Conservation (phyloP, 2,797 vertebrate genomes). For the Merluccius polli region DNA sequence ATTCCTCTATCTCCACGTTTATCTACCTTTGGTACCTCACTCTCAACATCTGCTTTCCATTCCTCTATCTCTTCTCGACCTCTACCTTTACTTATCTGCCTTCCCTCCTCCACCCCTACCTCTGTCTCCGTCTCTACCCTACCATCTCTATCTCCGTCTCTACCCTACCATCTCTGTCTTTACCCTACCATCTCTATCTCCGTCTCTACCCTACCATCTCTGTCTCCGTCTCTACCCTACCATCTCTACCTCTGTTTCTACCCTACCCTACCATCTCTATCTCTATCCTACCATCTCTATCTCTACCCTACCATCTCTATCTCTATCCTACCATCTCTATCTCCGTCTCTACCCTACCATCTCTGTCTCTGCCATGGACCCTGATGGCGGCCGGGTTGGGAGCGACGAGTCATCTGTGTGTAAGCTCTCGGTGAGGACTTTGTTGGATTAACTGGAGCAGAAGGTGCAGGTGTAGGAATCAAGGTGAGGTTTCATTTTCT, state of each 20-base stretch:
- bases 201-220: too few species aligned
- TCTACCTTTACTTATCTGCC: not conserved
- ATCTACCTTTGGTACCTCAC: not conserved
- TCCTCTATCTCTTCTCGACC: not conserved
- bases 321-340: not conserved
- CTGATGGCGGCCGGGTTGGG: conserved; percentile 27
- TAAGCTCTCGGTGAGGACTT: not conserved
- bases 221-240: too few species aligned
- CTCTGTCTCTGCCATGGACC: not conserved
- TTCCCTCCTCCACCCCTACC: not conserved
- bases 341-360: not conserved
- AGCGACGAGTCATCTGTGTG: not conserved
- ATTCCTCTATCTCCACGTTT: too few species aligned
- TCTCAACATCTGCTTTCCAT: too few species aligned
- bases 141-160: not conserved
- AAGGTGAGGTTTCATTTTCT: not conserved
- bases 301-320: not conserved
- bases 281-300: too few species aligned
- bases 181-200: too few species aligned
- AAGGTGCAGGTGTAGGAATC: not conserved
- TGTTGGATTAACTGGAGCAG: not conserved
- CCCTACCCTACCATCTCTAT: too few species aligned
- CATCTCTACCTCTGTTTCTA: too few species aligned
- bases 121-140: not conserved
- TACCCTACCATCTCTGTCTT: not conserved